These are phyloP conservation scores for Mesorhabditis spiculigera DNA, from an alignment of 2,888 invertebrate genomes.

Conservation along the genomic window DNA sequence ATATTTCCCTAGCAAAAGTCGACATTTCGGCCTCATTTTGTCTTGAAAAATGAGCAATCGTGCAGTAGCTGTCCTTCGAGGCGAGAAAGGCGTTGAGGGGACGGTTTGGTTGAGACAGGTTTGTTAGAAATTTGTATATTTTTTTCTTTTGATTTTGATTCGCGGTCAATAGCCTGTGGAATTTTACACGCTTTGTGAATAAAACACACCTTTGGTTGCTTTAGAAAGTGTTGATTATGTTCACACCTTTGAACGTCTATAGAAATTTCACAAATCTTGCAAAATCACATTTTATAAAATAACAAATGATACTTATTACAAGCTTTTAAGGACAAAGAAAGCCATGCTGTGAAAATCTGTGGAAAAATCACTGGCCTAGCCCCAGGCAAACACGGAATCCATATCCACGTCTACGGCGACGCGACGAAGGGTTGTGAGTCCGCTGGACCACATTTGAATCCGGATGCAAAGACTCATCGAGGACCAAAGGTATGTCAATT, in stretches of 20 bases:
- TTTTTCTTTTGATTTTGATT: too few relatives aligned
- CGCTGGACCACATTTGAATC: constrained; percentile 60
- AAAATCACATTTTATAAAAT: background rate
- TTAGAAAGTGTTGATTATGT: constrained; percentile 24
- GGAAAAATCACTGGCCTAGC: constrained; percentile 52
- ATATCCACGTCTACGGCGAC: constrained; percentile 57
- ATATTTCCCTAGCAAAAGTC: too few relatives aligned
- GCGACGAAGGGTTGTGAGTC: constrained; percentile 56
- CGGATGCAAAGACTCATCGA: constrained; percentile 57
- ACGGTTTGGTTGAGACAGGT: constrained; percentile 46
- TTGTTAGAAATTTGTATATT: too few relatives aligned
- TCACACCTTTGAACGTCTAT: too few relatives aligned
- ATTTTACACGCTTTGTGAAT: too few relatives aligned
- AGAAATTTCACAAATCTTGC: background rate
- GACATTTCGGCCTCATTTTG: too few relatives aligned
- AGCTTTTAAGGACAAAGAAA: constrained; percentile 32
- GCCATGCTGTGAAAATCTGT: constrained; percentile 34
- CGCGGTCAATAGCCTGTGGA: too few relatives aligned
- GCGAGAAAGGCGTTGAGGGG: constrained; percentile 37
- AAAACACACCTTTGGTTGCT: constrained; percentile 34
- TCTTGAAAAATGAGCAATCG: constrained; percentile 5
- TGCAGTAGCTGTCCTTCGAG: constrained; percentile 44
- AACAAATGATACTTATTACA: background rate
- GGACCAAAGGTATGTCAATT: constrained; percentile 42
- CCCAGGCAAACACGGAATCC: constrained; percentile 57